Percentiles rank a stretch among this genome's conserved stretches.
Evolutionary conservation across 30 jellyfish, hydroid and myxozoan species (phyloP).

Genomic region (Cassiopea andromeda): DNA sequence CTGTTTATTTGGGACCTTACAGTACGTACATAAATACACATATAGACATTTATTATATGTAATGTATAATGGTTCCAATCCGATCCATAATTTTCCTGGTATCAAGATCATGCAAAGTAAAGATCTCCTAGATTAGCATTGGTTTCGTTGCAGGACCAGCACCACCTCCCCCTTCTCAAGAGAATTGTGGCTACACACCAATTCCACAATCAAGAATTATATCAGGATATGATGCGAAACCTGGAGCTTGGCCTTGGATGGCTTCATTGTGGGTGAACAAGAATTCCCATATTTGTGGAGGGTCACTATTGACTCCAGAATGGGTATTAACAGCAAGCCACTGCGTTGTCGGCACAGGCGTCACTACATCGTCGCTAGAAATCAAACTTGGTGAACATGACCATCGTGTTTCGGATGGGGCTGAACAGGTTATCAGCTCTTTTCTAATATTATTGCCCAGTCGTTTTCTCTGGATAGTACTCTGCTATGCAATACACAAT

Average conservation of each 20-base stretch:
- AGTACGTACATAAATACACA: too few relatives aligned
- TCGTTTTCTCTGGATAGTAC: too few relatives aligned
- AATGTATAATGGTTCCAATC: too few relatives aligned
- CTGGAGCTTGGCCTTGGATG: slow-evolving; percentile 98
- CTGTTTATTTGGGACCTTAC: too few relatives aligned
- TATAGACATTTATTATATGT: too few relatives aligned
- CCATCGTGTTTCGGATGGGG: slow-evolving; percentile 46
- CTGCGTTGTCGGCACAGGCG: slow-evolving; percentile 69
- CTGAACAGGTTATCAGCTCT: slow-evolving; percentile 36
- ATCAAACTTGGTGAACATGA: slow-evolving; percentile 87
- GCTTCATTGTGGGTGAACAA: slow-evolving; percentile 71
- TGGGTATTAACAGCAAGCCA: slow-evolving; percentile 92
- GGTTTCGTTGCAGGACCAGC: slow-evolving; percentile 6
- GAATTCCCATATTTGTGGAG: slow-evolving; percentile 83
- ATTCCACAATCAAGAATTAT: slow-evolving; percentile 77
- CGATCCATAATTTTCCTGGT: too few relatives aligned
- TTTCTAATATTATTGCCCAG: too few relatives aligned
- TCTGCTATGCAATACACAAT: too few relatives aligned
- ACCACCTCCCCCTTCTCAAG: slow-evolving; percentile 41
- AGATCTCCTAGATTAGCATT: too few relatives aligned
- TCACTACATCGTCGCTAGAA: slow-evolving; percentile 22
- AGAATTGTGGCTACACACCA: slow-evolving; percentile 61
- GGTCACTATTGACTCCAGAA: slow-evolving; percentile 59
- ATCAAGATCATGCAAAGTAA: too few relatives aligned
- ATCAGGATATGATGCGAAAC: slow-evolving; percentile 71